phyloP scores from a whole-genome alignment of 2,797 vertebrate species.

The Poeciliopsis infans region DNA sequence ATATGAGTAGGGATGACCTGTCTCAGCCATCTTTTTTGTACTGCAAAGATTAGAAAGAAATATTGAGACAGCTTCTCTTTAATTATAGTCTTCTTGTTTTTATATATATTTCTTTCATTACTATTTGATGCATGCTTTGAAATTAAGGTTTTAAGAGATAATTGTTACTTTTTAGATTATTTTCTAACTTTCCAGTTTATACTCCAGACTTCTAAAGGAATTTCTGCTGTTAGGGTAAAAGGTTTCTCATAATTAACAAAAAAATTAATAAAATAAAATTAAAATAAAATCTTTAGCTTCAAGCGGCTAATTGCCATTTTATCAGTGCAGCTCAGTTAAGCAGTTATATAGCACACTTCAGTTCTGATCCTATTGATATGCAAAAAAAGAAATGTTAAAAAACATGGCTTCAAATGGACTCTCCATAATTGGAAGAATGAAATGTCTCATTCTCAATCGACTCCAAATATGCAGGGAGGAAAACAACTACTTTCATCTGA shows the following conservation, averaged over 20 bases:
- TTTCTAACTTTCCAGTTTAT: not conserved
- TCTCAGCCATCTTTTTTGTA: not conserved
- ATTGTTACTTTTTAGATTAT: not conserved
- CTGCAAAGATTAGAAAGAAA: not conserved
- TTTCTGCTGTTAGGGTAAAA: slow-evolving; percentile 19
- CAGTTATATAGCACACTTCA: slow-evolving; percentile 18
- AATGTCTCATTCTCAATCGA: slow-evolving; percentile 32
- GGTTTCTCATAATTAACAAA: slow-evolving; percentile 25
- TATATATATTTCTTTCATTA: not conserved
- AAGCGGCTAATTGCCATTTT: slow-evolving; percentile 65
- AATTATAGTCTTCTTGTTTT: not conserved
- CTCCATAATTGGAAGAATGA: slow-evolving; percentile 32
- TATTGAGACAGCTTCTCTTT: not conserved
- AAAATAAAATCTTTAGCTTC: slow-evolving; percentile 14
- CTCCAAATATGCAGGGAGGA: slow-evolving; percentile 24
- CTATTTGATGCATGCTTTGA: not conserved
- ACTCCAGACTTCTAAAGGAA: slow-evolving; percentile 22
- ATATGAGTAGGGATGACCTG: not conserved
- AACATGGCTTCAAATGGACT: slow-evolving; percentile 19
- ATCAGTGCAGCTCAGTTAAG: slow-evolving; percentile 46
- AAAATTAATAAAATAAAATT: not conserved
- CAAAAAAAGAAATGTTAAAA: slow-evolving; percentile 26
- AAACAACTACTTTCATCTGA: slow-evolving; percentile 27
- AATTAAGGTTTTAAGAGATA: not conserved
- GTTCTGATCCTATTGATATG: slow-evolving; percentile 43